Base-by-base conservation (phyloP, 30 jellyfish, hydroid and myxozoan species). In the Phacellophora camtschatica region DNA sequence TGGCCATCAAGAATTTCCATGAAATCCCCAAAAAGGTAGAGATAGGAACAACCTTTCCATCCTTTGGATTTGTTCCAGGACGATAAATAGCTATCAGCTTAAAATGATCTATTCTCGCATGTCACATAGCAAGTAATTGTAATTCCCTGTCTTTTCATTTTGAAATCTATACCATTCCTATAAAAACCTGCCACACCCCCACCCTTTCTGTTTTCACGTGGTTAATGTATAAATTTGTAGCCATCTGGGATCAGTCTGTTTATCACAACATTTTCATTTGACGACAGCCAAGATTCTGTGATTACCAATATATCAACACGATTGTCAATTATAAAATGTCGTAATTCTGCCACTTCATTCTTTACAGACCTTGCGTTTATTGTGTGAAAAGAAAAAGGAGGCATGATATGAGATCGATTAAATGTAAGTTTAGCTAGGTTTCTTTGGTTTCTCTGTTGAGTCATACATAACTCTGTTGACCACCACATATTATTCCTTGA, bases 281-380 rank as follows among this genome's bases (percentile, higher is more conserved):
- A 48, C 28, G 74, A 46, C 30, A 70, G 84, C 84, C 84, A 70
- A n/a, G 84, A 20, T 49, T 70, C 84, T 70, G 84, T 70, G 39
- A 70, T 46, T 31, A 39, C 71, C 53, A 70, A 45, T 2, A 70
- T 24, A 29, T 70, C 84, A 15, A 45, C 71, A 42, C 12, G 51
- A 30, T 70, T 70, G 30, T 70, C 54, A 24, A 27, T 55, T 12
- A 29, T 72, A 48, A 30, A 74, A 39, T 74, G 87, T 55, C 87
- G 39, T 34, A 51, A 32, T 25, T 51, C 87, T 10, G 77, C 77
- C 24, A 72, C 73, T 72, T 72, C 51, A 34, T 72, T 72, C 75
- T 48, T 72, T 50, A 72, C 16, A 19, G 87, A 74, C 36, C 87
- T 54, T 41, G 87, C 45, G n/a, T 74, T 53, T 20, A 74, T 51